Evolutionary conservation across 2,113 vertebrate species (phyloP), one percentile per base, ranked within the genome.

Genomic region (Diadophis punctatus): DNA sequence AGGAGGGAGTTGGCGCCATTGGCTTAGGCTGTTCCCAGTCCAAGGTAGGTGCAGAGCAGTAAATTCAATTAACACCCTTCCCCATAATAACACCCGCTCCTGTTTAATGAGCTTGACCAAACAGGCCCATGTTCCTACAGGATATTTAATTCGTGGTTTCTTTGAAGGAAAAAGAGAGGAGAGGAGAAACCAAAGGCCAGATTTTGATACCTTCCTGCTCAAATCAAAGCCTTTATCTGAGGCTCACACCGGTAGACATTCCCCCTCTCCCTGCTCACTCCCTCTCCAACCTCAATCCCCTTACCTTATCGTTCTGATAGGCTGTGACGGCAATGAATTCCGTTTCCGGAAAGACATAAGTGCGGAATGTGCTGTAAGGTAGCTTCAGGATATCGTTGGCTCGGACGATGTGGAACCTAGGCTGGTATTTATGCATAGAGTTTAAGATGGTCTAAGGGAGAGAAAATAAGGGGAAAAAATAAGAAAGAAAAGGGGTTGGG

Each of bases 351-450:
- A 99, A 99, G 92, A 99, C 99, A 90, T 99, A 99, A 1, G 99
- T 99, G 95, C 99, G 98, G 98, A 99, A 99, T 90, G 99, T 99
- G 94, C 99, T 99, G 90, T 99, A 99, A 4, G 99, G 99, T 11
- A 99, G 98, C 96, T 99, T 99, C 95, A 99, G 97, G 89, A 99
- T 99, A 94, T 99, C 99, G 96, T 99, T 99, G 96, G 99, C 99
- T 95, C 99, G 97, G 90, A 99, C 99, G 39, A 99, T 99, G 97
- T 99, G 99, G 97, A 99, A 99, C 16, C 99, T 97, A 80, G 99
- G 99, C 95, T 99, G 99, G 97, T 99, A 99, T 97, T 99, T 99
- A 97, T 99, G 99, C 99, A 99, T 99, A 92, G 99, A 99, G 96
- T 99, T 99, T 84, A 99, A 95, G 95, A 99, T 99, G 34, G 99